A percentile compares a stretch with the other conserved stretches of the same genome.
phyloP scores from a whole-genome alignment of 2,797 vertebrate genomes.

The Microcaecilia unicolor region DNA sequence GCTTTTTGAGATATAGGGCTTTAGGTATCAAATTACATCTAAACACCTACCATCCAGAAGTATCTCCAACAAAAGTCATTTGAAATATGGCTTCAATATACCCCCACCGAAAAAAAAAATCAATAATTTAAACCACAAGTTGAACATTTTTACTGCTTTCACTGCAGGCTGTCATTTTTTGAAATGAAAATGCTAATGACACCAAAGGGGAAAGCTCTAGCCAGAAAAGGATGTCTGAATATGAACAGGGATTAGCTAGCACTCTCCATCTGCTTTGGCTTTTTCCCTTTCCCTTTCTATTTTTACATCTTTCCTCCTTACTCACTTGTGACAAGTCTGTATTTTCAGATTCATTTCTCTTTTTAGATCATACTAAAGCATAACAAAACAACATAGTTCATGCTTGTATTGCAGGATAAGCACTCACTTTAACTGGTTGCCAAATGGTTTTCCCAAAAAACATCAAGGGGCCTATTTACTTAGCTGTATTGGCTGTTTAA shows the following conservation, averaged over 20 bases:
- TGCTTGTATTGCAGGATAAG: no score
- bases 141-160: conserved; percentile 60
- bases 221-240: conserved; percentile 40
- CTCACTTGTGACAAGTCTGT: conserved; percentile 43
- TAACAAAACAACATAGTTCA: background rate
- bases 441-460: no score
- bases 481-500: no score
- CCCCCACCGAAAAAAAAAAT: conserved; percentile 47
- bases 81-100: conserved; percentile 70
- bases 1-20: conserved; percentile 50
- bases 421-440: no score
- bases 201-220: conserved; percentile 48
- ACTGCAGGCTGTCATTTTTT: conserved; percentile 52
- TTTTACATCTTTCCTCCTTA: conserved; percentile 21
- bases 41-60: conserved; percentile 44
- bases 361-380: background rate
- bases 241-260: conserved; percentile 32
- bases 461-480: no score
- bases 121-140: conserved; percentile 70
- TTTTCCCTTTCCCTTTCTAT: conserved; percentile 23
- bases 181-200: conserved; percentile 61
- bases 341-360: no score
- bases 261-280: conserved; percentile 19
- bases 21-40: conserved; percentile 60
- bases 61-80: conserved; percentile 56